A percentile compares a stretch with the other conserved stretches of the same genome.
Conservation (phyloP, 2,888 invertebrate species). For the Meloe dianella region DNA sequence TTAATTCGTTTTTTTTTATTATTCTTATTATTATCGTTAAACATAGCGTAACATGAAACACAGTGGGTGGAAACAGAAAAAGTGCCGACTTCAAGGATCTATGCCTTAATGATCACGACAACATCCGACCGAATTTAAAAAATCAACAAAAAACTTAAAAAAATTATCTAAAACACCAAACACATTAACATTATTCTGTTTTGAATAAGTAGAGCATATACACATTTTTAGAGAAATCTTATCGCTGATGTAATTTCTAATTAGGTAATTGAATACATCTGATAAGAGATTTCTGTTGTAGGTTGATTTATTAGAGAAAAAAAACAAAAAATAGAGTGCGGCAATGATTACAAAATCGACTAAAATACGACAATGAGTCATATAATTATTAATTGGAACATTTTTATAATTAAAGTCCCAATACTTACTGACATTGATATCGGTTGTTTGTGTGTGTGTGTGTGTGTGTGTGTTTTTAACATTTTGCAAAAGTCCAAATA, state of each 20-base stretch:
- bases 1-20: too few relatives aligned
- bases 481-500: neutral
- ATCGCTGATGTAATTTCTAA: neutral
- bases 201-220: conserved; percentile 1
- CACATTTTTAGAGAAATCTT: neutral
- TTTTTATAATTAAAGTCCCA: neutral
- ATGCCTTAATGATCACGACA: conserved; percentile 49
- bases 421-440: neutral
- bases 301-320: neutral
- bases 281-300: neutral
- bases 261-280: neutral
- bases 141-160: neutral
- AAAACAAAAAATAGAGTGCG: neutral
- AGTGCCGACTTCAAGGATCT: conserved; percentile 42
- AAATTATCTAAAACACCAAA: neutral
- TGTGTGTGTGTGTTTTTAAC: neutral
- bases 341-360: neutral
- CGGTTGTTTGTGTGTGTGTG: neutral
- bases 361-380: neutral
- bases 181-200: neutral
- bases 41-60: conserved; percentile 26
- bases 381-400: neutral
- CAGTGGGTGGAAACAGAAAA: conserved; percentile 12
- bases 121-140: neutral
- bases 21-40: neutral